Conservation (phyloP, 2,113 vertebrate species). For the Silurus glanis region DNA sequence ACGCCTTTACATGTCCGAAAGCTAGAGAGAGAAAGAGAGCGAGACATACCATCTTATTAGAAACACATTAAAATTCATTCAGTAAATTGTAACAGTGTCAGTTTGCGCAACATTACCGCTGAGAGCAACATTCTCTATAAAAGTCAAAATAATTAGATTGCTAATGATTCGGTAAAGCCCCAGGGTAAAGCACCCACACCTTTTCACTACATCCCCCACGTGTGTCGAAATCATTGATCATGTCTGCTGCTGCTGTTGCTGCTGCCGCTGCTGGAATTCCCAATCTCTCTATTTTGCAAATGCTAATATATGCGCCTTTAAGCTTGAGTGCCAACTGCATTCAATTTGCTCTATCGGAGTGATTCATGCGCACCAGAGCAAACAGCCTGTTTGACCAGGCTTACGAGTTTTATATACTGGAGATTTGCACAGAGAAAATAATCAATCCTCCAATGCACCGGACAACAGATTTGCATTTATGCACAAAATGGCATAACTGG, state of each 20-base stretch:
- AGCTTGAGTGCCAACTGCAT: conserved; percentile 8
- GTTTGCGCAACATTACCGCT: neutral
- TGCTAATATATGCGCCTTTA: conserved; percentile 13
- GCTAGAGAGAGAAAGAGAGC: conserved; percentile 67
- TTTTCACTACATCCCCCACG: neutral
- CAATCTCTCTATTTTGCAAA: conserved; percentile 1
- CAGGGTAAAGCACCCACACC: neutral
- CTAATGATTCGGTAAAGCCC: conserved; percentile 24
- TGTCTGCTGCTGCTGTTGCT: neutral
- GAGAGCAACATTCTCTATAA: neutral
- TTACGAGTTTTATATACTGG: conserved; percentile 23
- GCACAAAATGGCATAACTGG: neutral
- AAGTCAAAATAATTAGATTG: conserved; percentile 28
- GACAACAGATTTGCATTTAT: neutral
- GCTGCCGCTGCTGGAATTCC: neutral
- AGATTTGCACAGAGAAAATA: conserved; percentile 11
- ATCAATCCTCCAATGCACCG: neutral
- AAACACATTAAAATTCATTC: neutral
- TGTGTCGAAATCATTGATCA: conserved; percentile 21
- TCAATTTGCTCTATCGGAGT: neutral
- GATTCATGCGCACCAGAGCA: conserved; percentile 9
- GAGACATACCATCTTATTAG: conserved; percentile 10
- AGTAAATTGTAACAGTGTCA: neutral
- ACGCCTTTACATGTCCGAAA: conserved; percentile 97
- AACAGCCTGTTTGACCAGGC: conserved; percentile 26